Evolutionary conservation across 2,888 invertebrate species (phyloP).

Genomic region (Schrankia costaestrigalis): DNA sequence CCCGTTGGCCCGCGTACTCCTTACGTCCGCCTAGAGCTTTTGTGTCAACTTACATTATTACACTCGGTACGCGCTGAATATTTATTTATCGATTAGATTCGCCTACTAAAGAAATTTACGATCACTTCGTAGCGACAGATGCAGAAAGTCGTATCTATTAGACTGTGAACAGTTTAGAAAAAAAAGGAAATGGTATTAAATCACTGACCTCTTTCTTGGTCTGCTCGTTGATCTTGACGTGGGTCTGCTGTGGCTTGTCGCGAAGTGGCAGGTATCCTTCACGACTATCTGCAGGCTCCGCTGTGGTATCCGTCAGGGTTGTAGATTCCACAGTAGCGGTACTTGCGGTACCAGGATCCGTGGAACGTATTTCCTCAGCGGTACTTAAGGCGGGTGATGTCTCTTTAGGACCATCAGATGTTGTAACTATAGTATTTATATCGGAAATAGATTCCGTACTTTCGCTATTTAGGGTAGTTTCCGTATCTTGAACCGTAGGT

Average conservation of each 20-base stretch:
- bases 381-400: slow-evolving; percentile 59
- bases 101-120: slow-evolving; percentile 47
- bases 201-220: slow-evolving; percentile 80
- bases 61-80: slow-evolving; percentile 30
- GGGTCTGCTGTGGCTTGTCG: slow-evolving; percentile 72
- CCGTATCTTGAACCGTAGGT: slow-evolving; percentile 66
- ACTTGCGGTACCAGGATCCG: slow-evolving; percentile 60
- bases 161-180: slow-evolving; percentile 65
- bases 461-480: slow-evolving; percentile 71
- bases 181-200: slow-evolving; percentile 55
- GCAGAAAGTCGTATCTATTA: slow-evolving; percentile 63
- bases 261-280: slow-evolving; percentile 74
- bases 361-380: slow-evolving; percentile 54
- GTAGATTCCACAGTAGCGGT: slow-evolving; percentile 59
- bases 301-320: slow-evolving; percentile 58
- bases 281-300: slow-evolving; percentile 71
- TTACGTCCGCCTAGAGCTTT: slow-evolving; percentile 36
- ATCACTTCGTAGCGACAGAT: slow-evolving; percentile 41
- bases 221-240: slow-evolving; percentile 78
- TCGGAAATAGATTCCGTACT: slow-evolving; percentile 75
- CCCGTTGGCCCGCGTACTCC: slow-evolving; percentile 28
- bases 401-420: slow-evolving; percentile 54
- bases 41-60: slow-evolving; percentile 36
- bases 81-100: slow-evolving; percentile 44
- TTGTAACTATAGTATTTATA: slow-evolving; percentile 58